These are phyloP conservation scores for Hanleya hanleyi DNA, from an alignment of 2,888 invertebrate genomes.

Conservation along the genomic window DNA sequence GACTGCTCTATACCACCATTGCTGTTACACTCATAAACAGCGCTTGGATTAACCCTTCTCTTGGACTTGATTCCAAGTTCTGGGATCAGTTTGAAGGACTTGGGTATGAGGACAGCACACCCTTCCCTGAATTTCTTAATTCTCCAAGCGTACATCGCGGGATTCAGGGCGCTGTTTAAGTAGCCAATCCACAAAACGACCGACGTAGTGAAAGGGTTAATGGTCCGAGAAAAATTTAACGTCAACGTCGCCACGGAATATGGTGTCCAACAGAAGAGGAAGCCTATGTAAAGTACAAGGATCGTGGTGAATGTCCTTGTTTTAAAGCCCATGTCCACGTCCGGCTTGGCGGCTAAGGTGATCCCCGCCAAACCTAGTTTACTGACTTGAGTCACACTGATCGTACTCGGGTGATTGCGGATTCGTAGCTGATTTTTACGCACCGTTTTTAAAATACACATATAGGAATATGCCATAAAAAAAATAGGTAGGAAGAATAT, in stretches of 20 bases:
- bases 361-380: not conserved
- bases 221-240: conserved; percentile 25
- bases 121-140: conserved; percentile 56
- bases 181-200: conserved; percentile 52
- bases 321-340: conserved; percentile 60
- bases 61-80: not conserved
- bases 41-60: conserved; percentile 42
- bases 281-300: conserved; percentile 52
- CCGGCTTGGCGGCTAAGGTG: conserved; percentile 12
- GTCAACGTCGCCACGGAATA: conserved; percentile 45
- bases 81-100: conserved; percentile 10
- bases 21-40: conserved; percentile 25
- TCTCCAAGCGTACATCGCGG: conserved; percentile 59
- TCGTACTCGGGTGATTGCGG: conserved; percentile 44
- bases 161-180: conserved; percentile 61
- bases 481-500: conserved; percentile 55
- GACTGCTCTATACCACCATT: not conserved
- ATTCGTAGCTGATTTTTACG: conserved; percentile 45
- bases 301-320: conserved; percentile 65
- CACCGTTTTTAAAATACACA: conserved; percentile 53
- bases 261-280: conserved; percentile 57
- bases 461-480: conserved; percentile 51
- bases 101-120: conserved; percentile 37
- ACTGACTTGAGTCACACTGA: conserved; percentile 38
- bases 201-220: conserved; percentile 24